Base-by-base conservation (phyloP, 2,888 invertebrate genomes). In the Tenthredo scrophulariae region DNA sequence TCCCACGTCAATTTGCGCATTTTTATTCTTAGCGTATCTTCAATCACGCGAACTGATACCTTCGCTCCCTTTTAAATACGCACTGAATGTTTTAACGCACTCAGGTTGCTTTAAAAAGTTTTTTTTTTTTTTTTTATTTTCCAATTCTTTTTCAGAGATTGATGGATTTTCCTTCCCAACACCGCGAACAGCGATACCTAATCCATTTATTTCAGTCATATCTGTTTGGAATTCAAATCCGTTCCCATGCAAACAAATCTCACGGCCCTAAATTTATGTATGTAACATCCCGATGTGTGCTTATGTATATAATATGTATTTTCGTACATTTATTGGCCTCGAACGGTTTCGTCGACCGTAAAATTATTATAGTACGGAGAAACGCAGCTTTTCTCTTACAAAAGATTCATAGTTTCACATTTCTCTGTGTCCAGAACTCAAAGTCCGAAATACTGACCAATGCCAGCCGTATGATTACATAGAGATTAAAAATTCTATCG, bases 231-330 rank as follows among this genome's bases (percentile, higher is more conserved):
- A 26, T 62, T 26, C 62, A 62, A 62, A 62, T 62, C 62, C 62
- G 62, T 62, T 62, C 26, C 18, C 62, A 26, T 62, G 62, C 62
- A 62, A 62, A 62, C 62, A 62, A 62, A 62, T 62, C 62, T 62
- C 62, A 26, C 26, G 26, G 13, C 26, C 62, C 62, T 62, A 26
- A 13, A 62, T 26, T 26, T 62, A 62, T 62, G 62, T 22, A 62
- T 26, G 62, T 26, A 62, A 26, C 62, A 62, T 62, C 62, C 62
- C 22, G 62, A 62, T 62, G 62, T 62, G 62, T 62, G 13, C 62
- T 22, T 22, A 62, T 62, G 26, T 62, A 22, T 62, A 26, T 15
- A 15, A 46, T 26, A 62, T 62, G 13, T 13, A 26, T 62, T 62
- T 6, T n/a, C 26, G 26, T 26, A 26, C 26, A 62, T 62, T 26